These are phyloP conservation scores for Lipotes vexillifer DNA, from an alignment of 2,113 vertebrate genomes.

Conservation along the genomic window DNA sequence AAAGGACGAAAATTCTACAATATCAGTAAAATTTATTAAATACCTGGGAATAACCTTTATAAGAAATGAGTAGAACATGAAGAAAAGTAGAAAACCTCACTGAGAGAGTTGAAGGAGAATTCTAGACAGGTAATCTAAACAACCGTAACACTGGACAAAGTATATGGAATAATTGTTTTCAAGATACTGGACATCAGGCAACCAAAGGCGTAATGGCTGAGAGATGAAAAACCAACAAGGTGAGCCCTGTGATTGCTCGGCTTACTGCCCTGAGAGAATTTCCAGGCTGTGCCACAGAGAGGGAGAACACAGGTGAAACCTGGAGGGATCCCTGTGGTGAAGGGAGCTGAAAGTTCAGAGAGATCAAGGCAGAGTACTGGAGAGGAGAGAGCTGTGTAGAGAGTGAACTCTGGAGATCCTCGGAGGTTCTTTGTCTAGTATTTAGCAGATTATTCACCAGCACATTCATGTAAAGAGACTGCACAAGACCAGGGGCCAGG, in stretches of 20 bases:
- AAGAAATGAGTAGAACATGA: background rate
- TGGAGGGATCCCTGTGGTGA: background rate
- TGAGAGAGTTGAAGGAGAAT: background rate
- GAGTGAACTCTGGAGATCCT: background rate
- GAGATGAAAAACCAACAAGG: background rate
- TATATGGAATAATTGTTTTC: background rate
- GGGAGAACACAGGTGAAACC: background rate
- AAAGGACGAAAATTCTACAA: background rate
- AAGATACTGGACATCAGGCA: background rate
- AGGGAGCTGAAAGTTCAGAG: background rate
- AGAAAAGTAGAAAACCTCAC: background rate
- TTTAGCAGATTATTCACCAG: background rate
- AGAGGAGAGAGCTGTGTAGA: background rate
- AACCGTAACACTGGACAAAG: background rate
- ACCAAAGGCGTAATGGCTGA: background rate
- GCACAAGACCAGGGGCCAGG: no score
- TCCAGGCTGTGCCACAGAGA: background rate
- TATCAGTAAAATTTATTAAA: slow-evolving; percentile 23
- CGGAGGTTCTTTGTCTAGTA: background rate
- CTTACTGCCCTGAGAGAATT: background rate
- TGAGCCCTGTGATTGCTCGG: background rate
- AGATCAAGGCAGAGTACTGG: background rate
- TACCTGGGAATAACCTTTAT: slow-evolving; percentile 3
- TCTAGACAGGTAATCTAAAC: background rate
- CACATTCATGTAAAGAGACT: background rate